Evolutionary conservation across 2,888 invertebrate genomes (phyloP), one percentile per base, ranked within the genome.

Genomic region (Hirtodrosophila histrioides): DNA sequence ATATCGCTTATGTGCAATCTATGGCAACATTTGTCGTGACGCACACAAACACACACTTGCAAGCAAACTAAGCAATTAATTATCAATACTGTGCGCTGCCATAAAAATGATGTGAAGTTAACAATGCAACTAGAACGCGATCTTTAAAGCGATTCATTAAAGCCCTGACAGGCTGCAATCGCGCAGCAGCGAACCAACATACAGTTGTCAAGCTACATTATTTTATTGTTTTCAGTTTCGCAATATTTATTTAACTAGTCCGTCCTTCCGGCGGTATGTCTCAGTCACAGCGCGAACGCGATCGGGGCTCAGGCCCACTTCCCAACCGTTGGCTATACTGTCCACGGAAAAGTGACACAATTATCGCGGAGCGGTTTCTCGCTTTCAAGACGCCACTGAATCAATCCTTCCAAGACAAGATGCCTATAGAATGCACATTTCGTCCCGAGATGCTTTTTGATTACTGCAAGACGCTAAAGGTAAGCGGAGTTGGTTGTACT

Each of bases 321-420:
- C 97, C 97, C 10, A 94, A 95, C 80, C 94, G 97, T 74, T 98
- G 98, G 98, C 92, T 97, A 11, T 94, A 95, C 72, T 98, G 98
- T 90, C 98, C 98, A 51, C 93, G 97, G 78, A 97, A 96, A 92
- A 94, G 97, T 24, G 92, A 93, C 31, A 93, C 92, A 46, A 91
- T 97, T 49, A 94, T 98, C 58, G 94, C 94, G 40, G 94, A 95
- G 50, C 96, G 97, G 89, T 99, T 99, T 91, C 92, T 99, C 63
- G 92, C 91, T 2, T 92, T 92, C 49, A 92, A 92, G 92, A 99
- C 99, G 2, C 99, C 99, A 0, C 93, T 99, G 3, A 96, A 95
- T 80, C 92, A 93, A 7, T 93, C 94, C 55, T 99, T 96, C 90
- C 95, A 98, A 91, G 94, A 94, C 46, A 95, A 97, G 92, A 96